phyloP scores from a whole-genome alignment of 2,797 vertebrate species.

The Ctenochaetus hawaiiensis region DNA sequence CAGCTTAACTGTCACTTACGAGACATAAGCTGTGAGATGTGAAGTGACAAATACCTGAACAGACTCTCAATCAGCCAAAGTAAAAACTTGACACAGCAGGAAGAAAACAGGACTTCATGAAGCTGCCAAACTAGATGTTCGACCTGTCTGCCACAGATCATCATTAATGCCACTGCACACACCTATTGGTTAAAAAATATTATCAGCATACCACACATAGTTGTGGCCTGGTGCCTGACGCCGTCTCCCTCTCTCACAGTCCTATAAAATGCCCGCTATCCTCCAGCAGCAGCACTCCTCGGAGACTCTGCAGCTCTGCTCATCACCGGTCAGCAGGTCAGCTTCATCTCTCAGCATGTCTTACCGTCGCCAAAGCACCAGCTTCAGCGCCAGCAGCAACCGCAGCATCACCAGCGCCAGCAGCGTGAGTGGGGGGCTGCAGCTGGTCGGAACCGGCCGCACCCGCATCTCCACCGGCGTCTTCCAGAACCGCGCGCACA shows the following conservation, averaged over 20 bases:
- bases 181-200: slow-evolving; percentile 35
- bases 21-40: no score
- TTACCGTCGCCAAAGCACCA: slow-evolving; percentile 7
- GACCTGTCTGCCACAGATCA: neutral
- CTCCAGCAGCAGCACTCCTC: slow-evolving; percentile 5
- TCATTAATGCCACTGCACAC: slow-evolving; percentile 11
- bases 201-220: slow-evolving; percentile 42
- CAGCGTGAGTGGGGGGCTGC: slow-evolving; percentile 12
- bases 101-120: neutral
- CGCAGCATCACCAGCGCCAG: slow-evolving; percentile 27
- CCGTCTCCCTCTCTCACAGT: neutral
- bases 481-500: slow-evolving; percentile 25
- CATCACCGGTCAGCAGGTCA: slow-evolving; percentile 13
- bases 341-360: slow-evolving; percentile 48
- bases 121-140: slow-evolving; percentile 29
- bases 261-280: slow-evolving; percentile 41
- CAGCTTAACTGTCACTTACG: no score
- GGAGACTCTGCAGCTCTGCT: slow-evolving; percentile 4
- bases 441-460: neutral
- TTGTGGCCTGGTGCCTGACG: neutral
- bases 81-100: no score
- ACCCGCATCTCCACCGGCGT: neutral
- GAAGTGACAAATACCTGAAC: no score
- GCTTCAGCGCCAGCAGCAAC: slow-evolving; percentile 20
- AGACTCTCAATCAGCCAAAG: no score